A percentile compares a stretch with the other conserved stretches of the same genome.
Evolutionary conservation across 2,113 vertebrate genomes (phyloP).

Genomic region (Grallaria varia): DNA sequence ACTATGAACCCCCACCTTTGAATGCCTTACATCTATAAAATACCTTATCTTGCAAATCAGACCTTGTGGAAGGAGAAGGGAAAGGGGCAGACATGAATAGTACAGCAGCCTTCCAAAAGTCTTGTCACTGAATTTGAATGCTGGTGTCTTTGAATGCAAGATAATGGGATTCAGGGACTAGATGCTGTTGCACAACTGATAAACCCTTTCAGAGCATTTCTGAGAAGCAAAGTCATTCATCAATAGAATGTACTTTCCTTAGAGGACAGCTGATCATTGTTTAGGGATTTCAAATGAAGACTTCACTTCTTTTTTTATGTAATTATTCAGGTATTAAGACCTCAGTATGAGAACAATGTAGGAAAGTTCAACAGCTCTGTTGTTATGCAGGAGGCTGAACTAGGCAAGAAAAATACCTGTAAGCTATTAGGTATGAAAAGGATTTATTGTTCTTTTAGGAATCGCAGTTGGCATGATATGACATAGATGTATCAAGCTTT

Average conservation of each 20-base stretch:
- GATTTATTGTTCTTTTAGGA: not conserved
- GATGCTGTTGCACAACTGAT: not conserved
- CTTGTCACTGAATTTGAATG: not conserved
- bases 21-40: not conserved
- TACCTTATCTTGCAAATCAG: not conserved
- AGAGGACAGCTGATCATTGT: not conserved
- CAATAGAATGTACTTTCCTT: not conserved
- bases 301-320: not conserved
- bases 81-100: not conserved
- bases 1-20: not conserved
- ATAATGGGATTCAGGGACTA: not conserved
- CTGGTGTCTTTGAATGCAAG: not conserved
- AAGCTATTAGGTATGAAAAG: not conserved
- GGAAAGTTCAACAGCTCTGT: not conserved
- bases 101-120: not conserved
- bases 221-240: not conserved
- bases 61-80: not conserved
- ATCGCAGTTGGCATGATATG: not conserved
- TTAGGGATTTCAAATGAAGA: not conserved
- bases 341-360: not conserved
- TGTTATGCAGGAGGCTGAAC: not conserved
- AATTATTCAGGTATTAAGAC: not conserved
- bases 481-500: not conserved
- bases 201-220: not conserved
- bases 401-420: not conserved